These are phyloP conservation scores for Hymenochirus boettgeri DNA, from an alignment of 2,113 vertebrate species.

Conservation along the genomic window DNA sequence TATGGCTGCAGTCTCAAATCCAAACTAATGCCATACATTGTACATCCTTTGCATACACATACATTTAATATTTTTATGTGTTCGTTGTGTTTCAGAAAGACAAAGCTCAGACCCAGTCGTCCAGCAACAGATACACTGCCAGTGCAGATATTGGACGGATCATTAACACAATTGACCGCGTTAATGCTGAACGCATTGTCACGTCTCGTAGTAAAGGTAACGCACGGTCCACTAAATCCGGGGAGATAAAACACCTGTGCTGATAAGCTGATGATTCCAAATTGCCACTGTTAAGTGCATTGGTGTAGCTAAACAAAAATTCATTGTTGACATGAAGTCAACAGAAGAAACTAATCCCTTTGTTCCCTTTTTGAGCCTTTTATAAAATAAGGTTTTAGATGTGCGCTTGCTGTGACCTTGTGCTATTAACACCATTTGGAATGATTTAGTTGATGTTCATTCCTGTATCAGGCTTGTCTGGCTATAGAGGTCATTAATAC, in stretches of 20 bases:
- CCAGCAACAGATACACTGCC: not conserved
- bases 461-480: not conserved
- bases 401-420: not conserved
- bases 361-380: not conserved
- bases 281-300: not conserved
- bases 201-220: not conserved
- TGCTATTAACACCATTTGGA: not conserved
- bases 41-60: no score
- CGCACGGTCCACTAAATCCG: not conserved
- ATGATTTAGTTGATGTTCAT: constrained; percentile 5
- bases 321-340: not conserved
- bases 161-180: not conserved
- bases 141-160: not conserved
- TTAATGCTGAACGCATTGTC: not conserved
- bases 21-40: no score
- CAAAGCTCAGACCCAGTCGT: no score
- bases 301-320: not conserved
- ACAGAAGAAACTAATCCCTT: not conserved
- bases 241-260: constrained; percentile 1
- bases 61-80: no score
- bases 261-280: not conserved
- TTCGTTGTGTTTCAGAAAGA: no score
- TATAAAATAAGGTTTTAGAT: not conserved
- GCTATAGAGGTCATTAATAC: constrained; percentile 8
- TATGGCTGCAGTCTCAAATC: no score